Evolutionary conservation across 2,888 invertebrate genomes (phyloP), one percentile per base, ranked within the genome.

Genomic region (Aricia artaxerxes): DNA sequence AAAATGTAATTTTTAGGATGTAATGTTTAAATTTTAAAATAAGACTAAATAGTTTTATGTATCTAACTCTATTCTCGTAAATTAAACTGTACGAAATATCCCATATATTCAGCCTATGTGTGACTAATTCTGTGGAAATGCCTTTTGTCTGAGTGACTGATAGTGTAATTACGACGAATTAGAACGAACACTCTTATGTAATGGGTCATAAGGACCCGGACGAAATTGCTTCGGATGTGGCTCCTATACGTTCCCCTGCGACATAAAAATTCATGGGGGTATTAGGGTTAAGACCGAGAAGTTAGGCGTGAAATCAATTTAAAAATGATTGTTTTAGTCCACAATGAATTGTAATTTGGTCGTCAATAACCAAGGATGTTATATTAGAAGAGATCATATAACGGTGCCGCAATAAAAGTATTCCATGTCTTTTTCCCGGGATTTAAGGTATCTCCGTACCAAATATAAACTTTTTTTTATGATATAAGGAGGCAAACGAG

Each of bases 121-220:
- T 35, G 35, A 69, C 35, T 69, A 69, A 69, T 69, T 69, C 35
- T 4, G 35, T 4, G 69, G 13, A 69, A 13, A 35, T 35, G 69
- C 69, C 35, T 35, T 64, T 69, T 35, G 69, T 69, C 69, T 69
- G 69, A 35, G 69, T 69, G 69, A 69, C 11, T 35, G 35, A 69
- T 69, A 69, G 69, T 69, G 69, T 69, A 35, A 69, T 69, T 69
- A 69, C 11, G 35, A 69, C 69, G 13, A 69, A 69, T 69, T 69
- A 69, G 35, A 11, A 69, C 35, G 31, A 69, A 69, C 35, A 69
- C 69, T 69, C 69, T 69, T 35, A 69, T 69, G 35, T 69, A 69
- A 35, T 69, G 69, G 69, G 4, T 69, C 69, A 69, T 69, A 69
- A 2, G 31, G 69, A 69, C 69, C 69, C 69, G 35, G 31, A 69